Conservation (phyloP, 1,140 invertebrate species). For the Chironomus tepperi region DNA sequence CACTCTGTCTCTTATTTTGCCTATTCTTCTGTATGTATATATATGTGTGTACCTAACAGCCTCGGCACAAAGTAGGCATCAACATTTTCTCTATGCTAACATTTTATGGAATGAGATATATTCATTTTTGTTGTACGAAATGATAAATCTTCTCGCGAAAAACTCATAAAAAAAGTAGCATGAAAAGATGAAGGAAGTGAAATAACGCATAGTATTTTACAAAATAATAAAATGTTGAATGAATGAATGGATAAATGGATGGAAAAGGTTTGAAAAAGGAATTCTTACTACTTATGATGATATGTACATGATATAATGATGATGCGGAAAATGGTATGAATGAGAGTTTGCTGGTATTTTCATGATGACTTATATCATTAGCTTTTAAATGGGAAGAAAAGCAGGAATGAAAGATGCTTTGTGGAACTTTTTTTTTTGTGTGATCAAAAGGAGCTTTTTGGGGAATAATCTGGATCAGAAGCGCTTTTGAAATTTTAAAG, state of each 20-base stretch:
- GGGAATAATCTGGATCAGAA: too few relatives aligned
- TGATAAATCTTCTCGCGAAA: conserved; percentile 1
- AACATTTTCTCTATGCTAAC: neutral
- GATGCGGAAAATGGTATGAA: neutral
- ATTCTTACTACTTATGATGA: neutral
- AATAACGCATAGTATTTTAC: neutral
- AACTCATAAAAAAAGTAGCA: conserved; percentile 10
- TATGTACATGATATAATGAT: neutral
- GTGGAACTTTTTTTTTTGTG: too few relatives aligned
- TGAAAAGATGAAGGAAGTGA: neutral
- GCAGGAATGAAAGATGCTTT: too few relatives aligned
- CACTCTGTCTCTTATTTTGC: neutral
- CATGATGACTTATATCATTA: neutral
- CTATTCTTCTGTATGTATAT: neutral
- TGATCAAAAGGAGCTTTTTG: too few relatives aligned
- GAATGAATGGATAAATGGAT: neutral
- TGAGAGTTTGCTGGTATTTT: neutral
- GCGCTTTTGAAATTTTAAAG: too few relatives aligned
- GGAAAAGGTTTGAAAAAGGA: neutral
- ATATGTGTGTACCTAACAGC: neutral
- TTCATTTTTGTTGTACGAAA: neutral
- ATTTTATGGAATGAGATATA: neutral
- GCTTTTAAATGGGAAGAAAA: neutral
- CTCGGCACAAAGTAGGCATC: too few relatives aligned
- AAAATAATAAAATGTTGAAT: conserved; percentile 1